phyloP scores from a whole-genome alignment of 2,888 invertebrate species.

The Crematogaster levior region DNA sequence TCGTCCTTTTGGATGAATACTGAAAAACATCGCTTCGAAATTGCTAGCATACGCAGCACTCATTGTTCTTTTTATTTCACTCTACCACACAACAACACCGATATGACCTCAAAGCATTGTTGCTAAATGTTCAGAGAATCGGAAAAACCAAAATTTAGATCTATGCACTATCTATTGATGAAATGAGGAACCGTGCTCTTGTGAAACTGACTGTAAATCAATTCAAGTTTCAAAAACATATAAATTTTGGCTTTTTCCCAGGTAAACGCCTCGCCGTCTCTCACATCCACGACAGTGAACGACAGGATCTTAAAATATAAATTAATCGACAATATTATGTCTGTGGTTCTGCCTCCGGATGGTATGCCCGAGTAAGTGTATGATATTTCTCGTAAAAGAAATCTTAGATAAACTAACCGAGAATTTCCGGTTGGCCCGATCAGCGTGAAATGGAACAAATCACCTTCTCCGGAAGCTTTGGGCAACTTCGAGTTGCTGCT shows the following conservation, averaged over 20 bases:
- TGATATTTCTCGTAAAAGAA: not conserved
- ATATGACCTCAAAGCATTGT: too few species aligned
- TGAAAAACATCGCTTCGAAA: too few species aligned
- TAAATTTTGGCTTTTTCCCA: slow-evolving; percentile 77
- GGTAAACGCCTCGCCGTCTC: slow-evolving; percentile 98
- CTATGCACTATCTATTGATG: too few species aligned
- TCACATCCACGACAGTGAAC: slow-evolving; percentile 97
- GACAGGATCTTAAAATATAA: slow-evolving; percentile 97
- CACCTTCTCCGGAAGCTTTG: slow-evolving; percentile 90
- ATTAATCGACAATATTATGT: slow-evolving; percentile 96
- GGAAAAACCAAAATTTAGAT: too few species aligned
- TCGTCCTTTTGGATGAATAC: too few species aligned
- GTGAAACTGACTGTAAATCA: too few species aligned
- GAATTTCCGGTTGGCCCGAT: not conserved
- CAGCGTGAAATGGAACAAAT: slow-evolving; percentile 94
- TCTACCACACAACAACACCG: too few species aligned
- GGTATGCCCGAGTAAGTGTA: slow-evolving; percentile 93
- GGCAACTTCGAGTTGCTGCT: slow-evolving; percentile 94
- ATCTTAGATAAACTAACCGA: not conserved
- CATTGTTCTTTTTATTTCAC: too few species aligned
- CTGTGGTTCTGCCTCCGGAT: slow-evolving; percentile 95
- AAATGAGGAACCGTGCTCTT: too few species aligned
- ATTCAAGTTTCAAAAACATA: not conserved
- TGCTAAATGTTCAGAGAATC: too few species aligned
- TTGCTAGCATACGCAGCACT: too few species aligned